Evolutionary conservation across 2,888 invertebrate genomes (phyloP).

Genomic region (Lycocerus yunnanus): DNA sequence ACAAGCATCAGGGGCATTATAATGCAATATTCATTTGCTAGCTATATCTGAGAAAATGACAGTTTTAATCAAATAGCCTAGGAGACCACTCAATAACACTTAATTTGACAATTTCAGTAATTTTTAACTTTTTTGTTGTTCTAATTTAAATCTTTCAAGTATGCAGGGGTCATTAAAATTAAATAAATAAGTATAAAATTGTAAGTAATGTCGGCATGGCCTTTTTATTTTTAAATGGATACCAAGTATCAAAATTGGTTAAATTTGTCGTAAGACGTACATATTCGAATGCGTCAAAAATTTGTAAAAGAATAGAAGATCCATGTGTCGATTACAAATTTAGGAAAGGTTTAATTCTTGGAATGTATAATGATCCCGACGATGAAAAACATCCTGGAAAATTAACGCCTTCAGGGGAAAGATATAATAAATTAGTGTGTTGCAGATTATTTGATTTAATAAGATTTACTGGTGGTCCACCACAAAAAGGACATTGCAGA

Average conservation of each 20-base stretch:
- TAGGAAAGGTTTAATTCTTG: slow-evolving; percentile 63
- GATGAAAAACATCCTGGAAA: slow-evolving; percentile 61
- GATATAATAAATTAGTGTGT: slow-evolving; percentile 61
- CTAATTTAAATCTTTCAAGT: neutral
- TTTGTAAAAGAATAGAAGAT: slow-evolving; percentile 26
- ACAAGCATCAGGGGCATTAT: too few species aligned
- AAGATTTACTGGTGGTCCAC: slow-evolving; percentile 55
- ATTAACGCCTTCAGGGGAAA: slow-evolving; percentile 65
- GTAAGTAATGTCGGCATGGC: neutral
- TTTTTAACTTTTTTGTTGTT: neutral
- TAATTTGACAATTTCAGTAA: neutral
- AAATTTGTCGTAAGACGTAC: neutral
- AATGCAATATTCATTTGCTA: neutral
- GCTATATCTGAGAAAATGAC: neutral
- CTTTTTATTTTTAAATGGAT: neutral
- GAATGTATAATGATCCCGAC: slow-evolving; percentile 65
- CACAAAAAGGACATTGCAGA: slow-evolving; percentile 61
- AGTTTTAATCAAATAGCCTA: slow-evolving; percentile 10
- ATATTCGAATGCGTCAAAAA: neutral
- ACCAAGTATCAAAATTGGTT: neutral
- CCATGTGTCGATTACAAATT: slow-evolving; percentile 43
- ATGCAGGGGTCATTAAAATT: slow-evolving; percentile 5
- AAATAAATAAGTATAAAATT: slow-evolving; percentile 4
- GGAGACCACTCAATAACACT: slow-evolving; percentile 8
- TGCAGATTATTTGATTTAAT: slow-evolving; percentile 62